Conservation (phyloP, 2,888 invertebrate genomes). For the Oxyteleia sp. region DNA sequence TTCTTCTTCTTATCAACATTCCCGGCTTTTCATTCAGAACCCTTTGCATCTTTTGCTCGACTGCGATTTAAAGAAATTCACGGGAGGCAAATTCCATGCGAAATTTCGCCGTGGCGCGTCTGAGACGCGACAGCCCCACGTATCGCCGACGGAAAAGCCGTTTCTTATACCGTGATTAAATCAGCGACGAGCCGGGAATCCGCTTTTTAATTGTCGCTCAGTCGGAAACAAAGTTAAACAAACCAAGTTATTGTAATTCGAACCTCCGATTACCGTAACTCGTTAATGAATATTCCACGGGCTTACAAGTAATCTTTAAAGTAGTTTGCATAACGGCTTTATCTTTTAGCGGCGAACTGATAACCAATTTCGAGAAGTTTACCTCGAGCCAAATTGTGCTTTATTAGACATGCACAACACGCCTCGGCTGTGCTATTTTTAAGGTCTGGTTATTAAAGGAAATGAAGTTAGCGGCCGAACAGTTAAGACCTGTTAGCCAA, state of each 20-base stretch:
- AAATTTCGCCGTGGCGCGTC: conserved; percentile 45
- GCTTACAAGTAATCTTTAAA: conserved; percentile 48
- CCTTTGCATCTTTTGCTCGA: conserved; percentile 32
- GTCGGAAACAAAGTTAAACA: conserved; percentile 22
- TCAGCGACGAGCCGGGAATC: conserved; percentile 5
- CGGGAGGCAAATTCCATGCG: conserved; percentile 45
- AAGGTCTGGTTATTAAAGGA: neutral
- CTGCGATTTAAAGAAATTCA: conserved; percentile 24
- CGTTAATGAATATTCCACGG: conserved; percentile 59
- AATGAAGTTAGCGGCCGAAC: conserved; percentile 18
- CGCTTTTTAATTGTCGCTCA: conserved; percentile 28
- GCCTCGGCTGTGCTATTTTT: conserved; percentile 26
- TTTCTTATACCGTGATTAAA: conserved; percentile 30
- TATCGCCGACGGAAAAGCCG: conserved; percentile 7
- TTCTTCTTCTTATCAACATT: conserved; percentile 46
- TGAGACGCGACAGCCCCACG: conserved; percentile 5
- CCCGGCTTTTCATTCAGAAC: conserved; percentile 57
- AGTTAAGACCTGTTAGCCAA: conserved; percentile 6
- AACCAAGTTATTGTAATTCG: conserved; percentile 41
- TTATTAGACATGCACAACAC: conserved; percentile 33
- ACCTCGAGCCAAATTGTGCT: conserved; percentile 45
- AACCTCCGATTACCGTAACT: conserved; percentile 39
- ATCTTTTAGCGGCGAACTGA: conserved; percentile 47
- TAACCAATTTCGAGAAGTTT: conserved; percentile 50
- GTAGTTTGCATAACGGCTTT: conserved; percentile 60